A percentile compares a stretch with the other conserved stretches of the same genome.
phyloP scores from a whole-genome alignment of 2,797 vertebrate species.

The Gephyroberyx darwinii region DNA sequence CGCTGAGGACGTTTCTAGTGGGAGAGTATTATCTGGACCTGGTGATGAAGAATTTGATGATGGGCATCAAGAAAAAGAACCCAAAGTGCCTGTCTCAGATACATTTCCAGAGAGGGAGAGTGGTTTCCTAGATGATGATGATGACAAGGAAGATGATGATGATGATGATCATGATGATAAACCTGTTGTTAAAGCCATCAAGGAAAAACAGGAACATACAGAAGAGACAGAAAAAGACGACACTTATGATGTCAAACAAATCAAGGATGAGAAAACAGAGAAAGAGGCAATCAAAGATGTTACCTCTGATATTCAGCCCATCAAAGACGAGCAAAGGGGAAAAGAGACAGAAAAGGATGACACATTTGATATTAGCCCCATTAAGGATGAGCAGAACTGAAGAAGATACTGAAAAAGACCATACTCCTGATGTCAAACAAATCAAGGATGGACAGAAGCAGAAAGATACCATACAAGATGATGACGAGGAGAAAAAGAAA shows the following conservation, averaged over 20 bases:
- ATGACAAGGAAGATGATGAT: constrained; percentile 44
- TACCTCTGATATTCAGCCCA: constrained; percentile 6
- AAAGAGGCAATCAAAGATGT: constrained; percentile 47
- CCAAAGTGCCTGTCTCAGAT: constrained; percentile 64
- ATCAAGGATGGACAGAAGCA: constrained; percentile 45
- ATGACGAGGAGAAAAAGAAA: constrained; percentile 59
- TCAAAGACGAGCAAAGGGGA: constrained; percentile 38
- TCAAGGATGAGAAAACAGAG: constrained; percentile 49
- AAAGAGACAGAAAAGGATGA: constrained; percentile 48
- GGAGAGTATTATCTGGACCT: constrained; percentile 31
- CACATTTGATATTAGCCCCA: constrained; percentile 67
- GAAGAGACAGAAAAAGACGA: constrained; percentile 32
- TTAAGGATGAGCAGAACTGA: constrained; percentile 47
- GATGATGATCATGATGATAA: constrained; percentile 61
- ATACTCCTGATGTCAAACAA: constrained; percentile 30
- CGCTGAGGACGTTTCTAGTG: constrained; percentile 25
- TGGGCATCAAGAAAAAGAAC: constrained; percentile 53
- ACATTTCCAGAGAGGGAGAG: constrained; percentile 80
- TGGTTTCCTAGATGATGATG: constrained; percentile 80
- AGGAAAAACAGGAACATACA: constrained; percentile 27
- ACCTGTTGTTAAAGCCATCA: constrained; percentile 66
- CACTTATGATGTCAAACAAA: constrained; percentile 30
- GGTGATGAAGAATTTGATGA: constrained; percentile 62
- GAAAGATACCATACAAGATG: constrained; percentile 50
- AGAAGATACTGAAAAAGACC: not conserved